These are phyloP conservation scores for Corythaeola cristata DNA, from an alignment of 2,113 vertebrate genomes.

Conservation along the genomic window DNA sequence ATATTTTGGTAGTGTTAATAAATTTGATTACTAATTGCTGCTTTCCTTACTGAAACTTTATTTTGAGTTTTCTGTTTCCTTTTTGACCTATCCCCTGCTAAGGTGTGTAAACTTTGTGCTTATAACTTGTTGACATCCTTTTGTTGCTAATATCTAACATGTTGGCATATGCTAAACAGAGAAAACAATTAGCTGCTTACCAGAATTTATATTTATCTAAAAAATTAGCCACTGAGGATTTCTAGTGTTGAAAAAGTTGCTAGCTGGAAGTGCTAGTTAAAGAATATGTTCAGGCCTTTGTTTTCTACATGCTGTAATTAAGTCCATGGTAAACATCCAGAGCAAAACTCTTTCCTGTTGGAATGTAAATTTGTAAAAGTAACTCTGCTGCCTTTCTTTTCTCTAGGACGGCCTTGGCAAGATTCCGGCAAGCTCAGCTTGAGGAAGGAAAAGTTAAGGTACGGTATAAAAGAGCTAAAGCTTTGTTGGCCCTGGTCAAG, in stretches of 20 bases:
- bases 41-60: background rate
- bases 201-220: background rate
- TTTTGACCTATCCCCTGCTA: background rate
- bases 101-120: background rate
- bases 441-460: conserved; percentile 98
- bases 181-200: background rate
- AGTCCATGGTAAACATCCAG: background rate
- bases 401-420: conserved; percentile 93
- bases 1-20: background rate
- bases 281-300: background rate
- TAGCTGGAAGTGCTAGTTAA: background rate
- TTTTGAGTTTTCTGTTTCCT: background rate
- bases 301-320: background rate
- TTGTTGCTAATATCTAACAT: background rate
- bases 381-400: background rate
- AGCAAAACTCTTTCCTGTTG: background rate
- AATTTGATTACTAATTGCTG: background rate
- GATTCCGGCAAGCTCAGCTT: conserved; percentile 95
- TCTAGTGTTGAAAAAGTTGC: fast-evolving
- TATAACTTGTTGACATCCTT: background rate
- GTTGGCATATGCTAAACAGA: background rate
- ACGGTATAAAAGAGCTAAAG: background rate
- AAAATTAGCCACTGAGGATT: background rate
- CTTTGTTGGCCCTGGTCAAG: background rate
- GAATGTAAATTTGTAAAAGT: background rate